Conservation (phyloP, 2,113 vertebrate genomes). For the Centropristis striata region DNA sequence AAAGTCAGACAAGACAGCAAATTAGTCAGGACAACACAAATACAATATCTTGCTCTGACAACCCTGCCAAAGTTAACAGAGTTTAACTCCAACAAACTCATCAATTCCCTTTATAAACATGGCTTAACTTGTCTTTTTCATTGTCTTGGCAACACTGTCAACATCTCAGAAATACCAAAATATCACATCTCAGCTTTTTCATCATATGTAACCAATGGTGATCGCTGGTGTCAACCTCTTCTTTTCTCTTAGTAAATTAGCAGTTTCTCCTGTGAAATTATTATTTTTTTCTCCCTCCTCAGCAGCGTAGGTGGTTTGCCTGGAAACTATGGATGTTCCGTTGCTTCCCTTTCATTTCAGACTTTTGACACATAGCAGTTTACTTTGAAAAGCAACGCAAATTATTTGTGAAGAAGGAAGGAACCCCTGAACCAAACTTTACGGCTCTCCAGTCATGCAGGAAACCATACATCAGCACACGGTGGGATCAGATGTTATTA, state of each 20-base stretch:
- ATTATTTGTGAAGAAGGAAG: constrained; percentile 12
- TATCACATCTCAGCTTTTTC: background rate
- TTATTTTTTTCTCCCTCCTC: background rate
- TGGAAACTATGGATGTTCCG: background rate
- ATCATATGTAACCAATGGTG: background rate
- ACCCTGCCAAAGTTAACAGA: background rate
- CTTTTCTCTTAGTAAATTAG: background rate
- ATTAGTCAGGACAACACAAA: constrained; percentile 45
- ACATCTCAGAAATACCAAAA: constrained; percentile 6
- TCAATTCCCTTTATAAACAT: background rate
- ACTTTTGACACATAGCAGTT: background rate
- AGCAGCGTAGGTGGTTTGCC: background rate
- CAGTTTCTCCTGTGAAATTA: background rate
- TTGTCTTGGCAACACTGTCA: background rate
- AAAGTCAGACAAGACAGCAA: constrained; percentile 64
- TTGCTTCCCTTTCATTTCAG: background rate
- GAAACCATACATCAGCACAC: constrained; percentile 38
- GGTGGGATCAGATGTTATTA: constrained; percentile 36
- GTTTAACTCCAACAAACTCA: background rate
- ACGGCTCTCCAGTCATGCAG: constrained; percentile 23
- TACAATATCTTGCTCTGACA: constrained; percentile 5
- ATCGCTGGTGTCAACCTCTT: background rate
- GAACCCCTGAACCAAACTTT: constrained; percentile 9
- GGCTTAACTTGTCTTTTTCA: background rate
- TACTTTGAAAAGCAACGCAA: constrained; percentile 6